Evolutionary conservation across 2,888 invertebrate species (phyloP), one percentile per base, ranked within the genome.

Genomic region (Chrysolina oricalcia): DNA sequence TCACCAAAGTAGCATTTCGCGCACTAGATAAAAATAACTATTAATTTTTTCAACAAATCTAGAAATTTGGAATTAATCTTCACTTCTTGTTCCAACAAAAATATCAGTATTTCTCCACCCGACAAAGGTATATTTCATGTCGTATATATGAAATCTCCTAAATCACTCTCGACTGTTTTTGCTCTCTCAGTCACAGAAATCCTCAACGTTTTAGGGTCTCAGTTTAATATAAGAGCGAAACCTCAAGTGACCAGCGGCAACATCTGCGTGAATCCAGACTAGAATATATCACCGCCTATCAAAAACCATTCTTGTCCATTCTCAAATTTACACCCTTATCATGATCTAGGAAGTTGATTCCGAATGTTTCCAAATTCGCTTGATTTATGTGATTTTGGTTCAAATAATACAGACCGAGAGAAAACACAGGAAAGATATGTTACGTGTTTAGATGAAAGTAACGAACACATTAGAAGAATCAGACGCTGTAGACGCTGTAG

Each of bases 271-370:
- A 66, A 80, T 79, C 84, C 82, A 78, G 84, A 82, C 81, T 78
- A 78, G 87, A 87, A 87, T 87, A 87, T 87, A 87, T 86, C 85
- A 81, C 86, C 85, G 80, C 84, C 85, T 79, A 86, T 87, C 86
- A 86, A 87, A 86, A 87, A 86, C 85, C 83, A 86, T 86, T 86
- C 85, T 84, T 81, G 84, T 82, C 82, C 82, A 85, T 84, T 83
- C 81, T 83, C 80, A 82, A 85, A 84, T 86, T 86, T 84, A 83
- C 84, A 85, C 84, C 84, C 84, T 82, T 77, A 80, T 84, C 84
- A 83, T 83, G 83, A 79, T 77, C 79, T 73, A 15, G 41, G 40
- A 68, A 27, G 68, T 70, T 66, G 64, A 62, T 43, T 74, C 64
- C 73, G 70, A 65, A 59, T 68, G 70, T 53, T 70, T 48, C 65